Base-by-base conservation (phyloP, 2,888 invertebrate species). In the Clivina fossor region DNA sequence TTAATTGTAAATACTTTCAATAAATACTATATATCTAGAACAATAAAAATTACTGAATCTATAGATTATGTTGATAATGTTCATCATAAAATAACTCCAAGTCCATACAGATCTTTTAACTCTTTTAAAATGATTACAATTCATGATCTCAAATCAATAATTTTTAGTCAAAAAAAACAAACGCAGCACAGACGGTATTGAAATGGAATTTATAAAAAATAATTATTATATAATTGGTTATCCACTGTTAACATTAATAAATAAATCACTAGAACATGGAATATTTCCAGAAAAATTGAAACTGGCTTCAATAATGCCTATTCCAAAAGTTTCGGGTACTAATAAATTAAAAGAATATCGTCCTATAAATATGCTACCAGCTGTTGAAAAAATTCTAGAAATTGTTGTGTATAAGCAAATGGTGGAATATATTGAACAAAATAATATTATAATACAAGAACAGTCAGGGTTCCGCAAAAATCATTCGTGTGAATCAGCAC, bases 171-270 rank as follows among this genome's bases (percentile, higher is more conserved):
- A n/a, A n/a, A n/a, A n/a, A n/a, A n/a, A n/a, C n/a, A n/a, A n/a
- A n/a, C n/a, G n/a, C n/a, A n/a, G n/a, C n/a, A n/a, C n/a, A n/a
- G n/a, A n/a, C 26, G 26, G 26, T 9, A 7, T 7, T 5, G 26
- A 26, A 7, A 8, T 7, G 26, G 9, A 33, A 11, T 7, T 33
- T 11, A 8, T 33, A 7, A 11, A 41, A 22, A 19, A 3, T 22
- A 5, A 19, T 41, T 41, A 7, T 41, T 11, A 41, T 18, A 11
- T 19, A 3, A 5, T 19, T 7, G 3, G 9, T 8, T 7, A 41
- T 41, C 19, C 41, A 18, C n/a, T 41, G 5, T 41, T 41, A 20
- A 3, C 4, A 8, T 18, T 41, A 22, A 41, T 41, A 18, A 41
- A 4, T 19, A 19, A 13, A 5, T 41, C 41, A 41, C 7, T 41